Base-by-base conservation (phyloP, 1,140 invertebrate species). In the Limonius californicus region DNA sequence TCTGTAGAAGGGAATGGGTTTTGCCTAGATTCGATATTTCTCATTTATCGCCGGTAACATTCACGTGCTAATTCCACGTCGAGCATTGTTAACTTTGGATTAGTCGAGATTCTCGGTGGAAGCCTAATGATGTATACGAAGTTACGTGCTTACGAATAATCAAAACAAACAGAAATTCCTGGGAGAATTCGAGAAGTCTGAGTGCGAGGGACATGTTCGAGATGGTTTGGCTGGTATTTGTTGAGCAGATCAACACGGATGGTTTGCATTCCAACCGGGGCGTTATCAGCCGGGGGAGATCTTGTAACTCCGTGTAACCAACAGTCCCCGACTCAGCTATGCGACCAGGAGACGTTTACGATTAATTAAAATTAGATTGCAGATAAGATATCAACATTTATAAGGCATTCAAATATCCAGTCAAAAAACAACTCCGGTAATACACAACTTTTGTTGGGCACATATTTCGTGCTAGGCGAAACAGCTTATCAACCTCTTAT, bases 341-440 rank as follows among this genome's bases (percentile, higher is more conserved):
- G 66, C 57, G 66, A 42, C 59, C 66, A 50, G 57, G 61, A 63
- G 68, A 70, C 69, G 59, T 63, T 68, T 70, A 70, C 69, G 67
- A 70, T 69, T 70, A 68, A 70, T 70, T 70, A 70, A 69, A 70
- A 69, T 70, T 70, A 70, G 69, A 70, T 70, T 66, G 63, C 69
- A 63, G 69, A 69, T 69, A 67, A 70, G 69, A 69, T 70, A 70
- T 70, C 67, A 50, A 8, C 45, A 50, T 50, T 50, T 50, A 50
- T 50, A 50, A 19, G 20, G 14, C 14, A 19, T 50, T 21, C 16
- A 50, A 50, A 50, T 50, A 19, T 50, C 45, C 9, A 50, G 45
- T 50, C 45, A 50, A 50, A 50, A 50, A 50, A 39, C 35, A 39
- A 39, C 35, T 39, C 8, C n/a, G 8, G 35, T 39, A 39, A 39